Evolutionary conservation across 2,888 invertebrate genomes (phyloP).

Genomic region (Leptinotarsa peninsularis): DNA sequence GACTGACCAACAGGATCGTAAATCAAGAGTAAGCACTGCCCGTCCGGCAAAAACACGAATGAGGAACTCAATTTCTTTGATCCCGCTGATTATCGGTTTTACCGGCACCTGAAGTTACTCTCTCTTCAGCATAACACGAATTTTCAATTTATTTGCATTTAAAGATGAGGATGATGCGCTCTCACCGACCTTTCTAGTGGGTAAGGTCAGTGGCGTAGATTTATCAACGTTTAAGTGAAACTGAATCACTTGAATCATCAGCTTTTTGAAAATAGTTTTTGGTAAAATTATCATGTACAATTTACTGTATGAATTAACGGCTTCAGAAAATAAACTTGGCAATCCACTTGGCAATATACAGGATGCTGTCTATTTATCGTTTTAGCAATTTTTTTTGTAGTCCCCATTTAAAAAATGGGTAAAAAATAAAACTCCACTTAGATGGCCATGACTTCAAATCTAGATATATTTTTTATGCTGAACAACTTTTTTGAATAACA

Average conservation of each 20-base stretch:
- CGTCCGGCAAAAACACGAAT: constrained; percentile 48
- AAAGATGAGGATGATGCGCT: not conserved
- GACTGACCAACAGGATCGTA: constrained; percentile 42
- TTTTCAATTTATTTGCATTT: constrained; percentile 18
- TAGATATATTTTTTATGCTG: too few relatives aligned
- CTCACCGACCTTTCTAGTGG: constrained; percentile 12
- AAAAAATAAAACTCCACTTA: too few relatives aligned
- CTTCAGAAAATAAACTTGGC: too few relatives aligned
- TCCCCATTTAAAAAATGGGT: too few relatives aligned
- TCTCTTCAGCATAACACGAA: constrained; percentile 5
- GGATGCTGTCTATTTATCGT: too few relatives aligned
- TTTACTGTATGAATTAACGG: too few relatives aligned
- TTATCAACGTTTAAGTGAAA: not conserved
- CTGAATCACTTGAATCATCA: not conserved
- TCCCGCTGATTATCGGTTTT: constrained; percentile 36
- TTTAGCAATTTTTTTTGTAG: too few relatives aligned
- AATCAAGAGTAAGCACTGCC: constrained; percentile 49
- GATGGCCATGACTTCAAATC: too few relatives aligned
- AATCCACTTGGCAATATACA: too few relatives aligned
- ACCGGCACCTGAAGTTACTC: constrained; percentile 6
- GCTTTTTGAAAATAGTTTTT: too few relatives aligned
- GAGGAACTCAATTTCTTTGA: constrained; percentile 47
- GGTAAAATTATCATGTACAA: too few relatives aligned
- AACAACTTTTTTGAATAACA: too few relatives aligned
- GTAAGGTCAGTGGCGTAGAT: constrained; percentile 7